Evolutionary conservation across 2,113 vertebrate species (phyloP).

Genomic region (Corythoichthys intestinalis): DNA sequence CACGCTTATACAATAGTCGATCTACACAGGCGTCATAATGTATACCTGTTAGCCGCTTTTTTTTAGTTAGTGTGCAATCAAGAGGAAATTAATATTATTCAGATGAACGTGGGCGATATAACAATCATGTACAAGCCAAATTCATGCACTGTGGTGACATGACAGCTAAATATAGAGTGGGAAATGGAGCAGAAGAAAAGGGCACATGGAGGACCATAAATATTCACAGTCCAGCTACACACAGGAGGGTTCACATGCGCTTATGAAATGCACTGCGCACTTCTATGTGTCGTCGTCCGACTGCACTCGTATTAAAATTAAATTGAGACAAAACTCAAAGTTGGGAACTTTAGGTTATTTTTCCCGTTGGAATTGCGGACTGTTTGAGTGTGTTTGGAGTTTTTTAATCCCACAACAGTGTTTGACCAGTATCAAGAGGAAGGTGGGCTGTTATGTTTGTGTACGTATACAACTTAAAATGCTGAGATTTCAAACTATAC

Average conservation of each 20-base stretch:
- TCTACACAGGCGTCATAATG: neutral
- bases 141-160: slow-evolving; percentile 53
- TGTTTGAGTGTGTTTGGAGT: neutral
- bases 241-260: slow-evolving; percentile 26
- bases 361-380: neutral
- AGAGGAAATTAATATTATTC: neutral
- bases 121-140: neutral
- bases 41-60: neutral
- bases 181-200: slow-evolving; percentile 68
- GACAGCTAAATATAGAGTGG: slow-evolving; percentile 65
- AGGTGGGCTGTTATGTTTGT: neutral
- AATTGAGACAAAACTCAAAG: neutral
- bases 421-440: neutral
- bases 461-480: neutral
- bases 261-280: neutral
- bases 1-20: slow-evolving; percentile 13
- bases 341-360: neutral
- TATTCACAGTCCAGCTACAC: slow-evolving; percentile 62
- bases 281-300: neutral
- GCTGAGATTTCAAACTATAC: neutral
- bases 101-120: neutral
- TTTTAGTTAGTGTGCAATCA: neutral
- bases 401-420: neutral
- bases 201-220: slow-evolving; percentile 55
- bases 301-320: neutral